Evolutionary conservation across 1,140 invertebrate genomes (phyloP).

Genomic region (Ceratitis capitata): DNA sequence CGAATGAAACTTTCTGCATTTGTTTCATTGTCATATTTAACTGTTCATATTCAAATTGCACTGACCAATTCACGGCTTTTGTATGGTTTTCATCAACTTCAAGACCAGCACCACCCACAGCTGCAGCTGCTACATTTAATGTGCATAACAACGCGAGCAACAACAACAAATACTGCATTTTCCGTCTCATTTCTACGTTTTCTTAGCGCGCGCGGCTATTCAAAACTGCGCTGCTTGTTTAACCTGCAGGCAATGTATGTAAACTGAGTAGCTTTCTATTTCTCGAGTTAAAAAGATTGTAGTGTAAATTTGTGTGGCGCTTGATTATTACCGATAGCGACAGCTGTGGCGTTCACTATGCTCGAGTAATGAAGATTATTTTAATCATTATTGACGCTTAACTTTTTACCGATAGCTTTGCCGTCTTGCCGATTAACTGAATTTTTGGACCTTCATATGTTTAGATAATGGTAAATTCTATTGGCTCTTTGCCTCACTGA

Average conservation of each 20-base stretch:
- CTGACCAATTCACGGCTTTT: constrained; percentile 24
- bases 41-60: constrained; percentile 1
- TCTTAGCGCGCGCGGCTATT: neutral
- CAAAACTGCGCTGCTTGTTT: neutral
- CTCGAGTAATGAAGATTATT: neutral
- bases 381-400: neutral
- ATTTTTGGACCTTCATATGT: too few species aligned
- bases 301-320: neutral
- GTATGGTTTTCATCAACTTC: neutral
- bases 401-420: neutral
- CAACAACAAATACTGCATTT: neutral
- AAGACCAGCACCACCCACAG: neutral
- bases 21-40: constrained; percentile 44
- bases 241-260: neutral
- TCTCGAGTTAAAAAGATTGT: neutral
- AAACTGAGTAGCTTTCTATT: neutral
- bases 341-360: neutral
- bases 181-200: neutral
- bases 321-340: neutral
- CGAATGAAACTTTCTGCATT: neutral
- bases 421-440: neutral
- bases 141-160: neutral
- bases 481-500: too few species aligned
- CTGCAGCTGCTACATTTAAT: neutral
- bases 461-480: too few species aligned